Percentiles rank a stretch among this genome's conserved stretches.
phyloP scores from a whole-genome alignment of 2,797 vertebrate genomes.

The Microchirus variegatus region DNA sequence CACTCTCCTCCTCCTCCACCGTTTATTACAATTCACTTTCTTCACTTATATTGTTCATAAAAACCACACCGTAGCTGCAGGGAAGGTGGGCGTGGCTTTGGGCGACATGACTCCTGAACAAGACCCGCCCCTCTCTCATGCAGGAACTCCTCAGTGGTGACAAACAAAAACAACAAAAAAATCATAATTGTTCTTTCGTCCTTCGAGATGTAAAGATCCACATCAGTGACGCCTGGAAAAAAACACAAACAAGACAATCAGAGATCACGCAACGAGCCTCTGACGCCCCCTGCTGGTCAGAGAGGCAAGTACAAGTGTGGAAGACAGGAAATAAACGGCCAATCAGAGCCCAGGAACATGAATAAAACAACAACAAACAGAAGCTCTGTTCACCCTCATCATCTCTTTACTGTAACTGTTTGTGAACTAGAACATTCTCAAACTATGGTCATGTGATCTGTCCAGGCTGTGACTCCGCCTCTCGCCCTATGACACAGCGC shows the following conservation, averaged over 20 bases:
- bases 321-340: conserved; percentile 7
- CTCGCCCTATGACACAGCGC: no score
- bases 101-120: conserved; percentile 53
- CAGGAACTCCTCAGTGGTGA: conserved; percentile 62
- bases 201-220: conserved; percentile 62
- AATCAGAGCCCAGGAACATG: no score
- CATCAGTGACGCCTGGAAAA: conserved; percentile 34
- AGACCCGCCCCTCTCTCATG: conserved; percentile 55
- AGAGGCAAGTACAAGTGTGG: no score
- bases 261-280: no score
- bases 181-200: conserved; percentile 54
- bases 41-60: conserved; percentile 34
- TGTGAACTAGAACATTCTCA: no score
- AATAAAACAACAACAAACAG: no score
- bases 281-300: no score
- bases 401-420: no score
- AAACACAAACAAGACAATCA: conserved; percentile 21
- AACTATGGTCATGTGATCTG: no score
- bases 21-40: conserved; percentile 12
- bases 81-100: conserved; percentile 35
- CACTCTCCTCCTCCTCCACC: conserved; percentile 8
- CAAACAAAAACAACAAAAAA: neutral
- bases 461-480: no score
- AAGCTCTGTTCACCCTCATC: no score
- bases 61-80: conserved; percentile 40